Percentiles rank a stretch among this genome's conserved stretches.
Conservation (phyloP, 2,888 invertebrate genomes). For the Mesopsocus fuscifrons region DNA sequence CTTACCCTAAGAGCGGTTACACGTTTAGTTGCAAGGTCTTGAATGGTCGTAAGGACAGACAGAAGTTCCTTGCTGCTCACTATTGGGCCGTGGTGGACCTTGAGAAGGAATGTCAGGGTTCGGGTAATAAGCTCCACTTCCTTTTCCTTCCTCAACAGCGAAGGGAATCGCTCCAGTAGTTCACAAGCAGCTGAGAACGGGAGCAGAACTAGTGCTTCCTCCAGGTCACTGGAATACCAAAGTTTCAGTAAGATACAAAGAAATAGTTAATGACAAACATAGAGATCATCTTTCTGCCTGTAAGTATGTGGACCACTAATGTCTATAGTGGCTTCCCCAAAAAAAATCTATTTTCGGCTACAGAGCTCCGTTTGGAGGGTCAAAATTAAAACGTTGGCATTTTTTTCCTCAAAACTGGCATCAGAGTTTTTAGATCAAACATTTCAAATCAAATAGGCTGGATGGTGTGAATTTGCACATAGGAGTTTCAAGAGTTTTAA, state of each 20-base stretch:
- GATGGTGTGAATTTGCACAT: too few relatives aligned
- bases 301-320: conserved; percentile 1
- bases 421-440: too few relatives aligned
- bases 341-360: conserved; percentile 9
- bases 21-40: conserved; percentile 34
- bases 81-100: conserved; percentile 61
- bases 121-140: conserved; percentile 55
- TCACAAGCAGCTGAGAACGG: conserved; percentile 63
- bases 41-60: conserved; percentile 41
- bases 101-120: conserved; percentile 54
- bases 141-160: conserved; percentile 42
- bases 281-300: not conserved
- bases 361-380: conserved; percentile 11
- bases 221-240: conserved; percentile 64
- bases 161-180: conserved; percentile 49
- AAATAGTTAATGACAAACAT: not conserved
- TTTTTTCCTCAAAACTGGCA: too few relatives aligned
- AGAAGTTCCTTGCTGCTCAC: conserved; percentile 48
- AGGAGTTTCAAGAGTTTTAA: too few relatives aligned
- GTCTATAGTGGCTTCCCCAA: too few relatives aligned
- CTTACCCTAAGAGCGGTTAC: conserved; percentile 41
- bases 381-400: conserved; percentile 10
- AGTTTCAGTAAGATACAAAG: conserved; percentile 9
- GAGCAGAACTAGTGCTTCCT: conserved; percentile 69
- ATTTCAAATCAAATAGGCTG: too few relatives aligned